Evolutionary conservation across 2,888 invertebrate species (phyloP).

Genomic region (Meliscaeva auricollis): DNA sequence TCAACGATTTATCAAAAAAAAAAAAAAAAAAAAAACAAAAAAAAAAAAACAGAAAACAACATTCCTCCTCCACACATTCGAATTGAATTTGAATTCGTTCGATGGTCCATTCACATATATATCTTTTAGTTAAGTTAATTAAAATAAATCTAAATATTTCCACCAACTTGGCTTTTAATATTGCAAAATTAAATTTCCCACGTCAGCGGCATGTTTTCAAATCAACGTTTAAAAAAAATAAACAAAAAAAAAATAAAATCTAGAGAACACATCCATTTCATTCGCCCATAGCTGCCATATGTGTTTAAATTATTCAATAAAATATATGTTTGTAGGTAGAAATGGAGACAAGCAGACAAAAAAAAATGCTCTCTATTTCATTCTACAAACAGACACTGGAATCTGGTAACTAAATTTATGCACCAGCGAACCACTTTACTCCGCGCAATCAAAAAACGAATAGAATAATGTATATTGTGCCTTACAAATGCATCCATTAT

Average conservation of each 20-base stretch:
- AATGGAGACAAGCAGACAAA: not conserved
- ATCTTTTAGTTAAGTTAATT: slow-evolving; percentile 22
- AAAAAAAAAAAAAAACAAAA: too few relatives aligned
- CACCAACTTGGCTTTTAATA: slow-evolving; percentile 3
- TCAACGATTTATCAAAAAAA: too few relatives aligned
- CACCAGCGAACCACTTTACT: slow-evolving; percentile 68
- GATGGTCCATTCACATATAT: not conserved
- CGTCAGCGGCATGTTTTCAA: slow-evolving; percentile 40
- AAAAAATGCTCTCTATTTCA: slow-evolving; percentile 54
- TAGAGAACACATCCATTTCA: slow-evolving; percentile 15
- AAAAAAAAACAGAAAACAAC: too few relatives aligned
- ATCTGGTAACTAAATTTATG: slow-evolving; percentile 71
- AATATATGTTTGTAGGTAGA: not conserved
- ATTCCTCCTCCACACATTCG: too few relatives aligned
- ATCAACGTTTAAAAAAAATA: slow-evolving; percentile 22
- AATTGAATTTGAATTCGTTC: slow-evolving; percentile 8
- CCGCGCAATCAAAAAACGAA: slow-evolving; percentile 60
- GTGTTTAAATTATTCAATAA: slow-evolving; percentile 44
- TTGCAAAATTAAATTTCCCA: slow-evolving; percentile 24
- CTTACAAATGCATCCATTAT: slow-evolving; percentile 61
- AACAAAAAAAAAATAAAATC: slow-evolving; percentile 12
- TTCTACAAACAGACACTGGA: slow-evolving; percentile 57
- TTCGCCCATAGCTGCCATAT: slow-evolving; percentile 27
- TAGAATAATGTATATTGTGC: slow-evolving; percentile 63
- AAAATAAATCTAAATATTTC: slow-evolving; percentile 31